Evolutionary conservation across 2,888 invertebrate species (phyloP), one percentile per base, ranked within the genome.

Genomic region (Drosophila koepferae): DNA sequence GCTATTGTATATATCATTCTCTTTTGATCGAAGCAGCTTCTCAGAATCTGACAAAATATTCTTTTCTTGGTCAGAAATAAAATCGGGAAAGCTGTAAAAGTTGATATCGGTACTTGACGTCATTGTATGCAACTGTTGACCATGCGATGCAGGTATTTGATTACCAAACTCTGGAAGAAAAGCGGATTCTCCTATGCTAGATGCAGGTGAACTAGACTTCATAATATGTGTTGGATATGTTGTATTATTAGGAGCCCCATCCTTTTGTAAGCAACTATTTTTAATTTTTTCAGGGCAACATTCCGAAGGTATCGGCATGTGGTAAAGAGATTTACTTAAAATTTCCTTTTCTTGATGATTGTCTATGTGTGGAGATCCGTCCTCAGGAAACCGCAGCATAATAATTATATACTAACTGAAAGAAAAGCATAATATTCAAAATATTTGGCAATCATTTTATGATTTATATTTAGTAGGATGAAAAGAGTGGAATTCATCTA

Each of bases 51-150:
- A 85, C 18, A 86, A 70, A 56, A 85, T 87, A 7, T 58, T 72
- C 53, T 81, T 87, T n/a, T 87, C 85, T 41, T 80, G 90, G 36
- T 87, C 85, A 20, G 90, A 84, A 28, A 86, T 75, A 12, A 82
- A 75, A 44, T 86, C 85, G 7, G 85, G 88, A 63, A 87, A 74
- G 40, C 74, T 82, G 43, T 89, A 89, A 60, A 87, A 82, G 20
- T 74, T 82, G 0, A 82, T 73, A 34, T 89, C 85, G 3, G 72
- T 72, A 12, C 54, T 66, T 0, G 89, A 77, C 1, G 73, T 58
- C 71, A 85, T 74, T 53, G 70, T 10, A 31, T 80, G 70, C 10
- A 80, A 62, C 36, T 85, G 76, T 43, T 84, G 84, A 16, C 67
- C 46, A 63, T 82, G 82, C 2, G 63, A 31, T 43, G 78, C 23